Base-by-base conservation (phyloP, 35 echinoderm and acorn worm genomes). In the Apostichopus japonicus region DNA sequence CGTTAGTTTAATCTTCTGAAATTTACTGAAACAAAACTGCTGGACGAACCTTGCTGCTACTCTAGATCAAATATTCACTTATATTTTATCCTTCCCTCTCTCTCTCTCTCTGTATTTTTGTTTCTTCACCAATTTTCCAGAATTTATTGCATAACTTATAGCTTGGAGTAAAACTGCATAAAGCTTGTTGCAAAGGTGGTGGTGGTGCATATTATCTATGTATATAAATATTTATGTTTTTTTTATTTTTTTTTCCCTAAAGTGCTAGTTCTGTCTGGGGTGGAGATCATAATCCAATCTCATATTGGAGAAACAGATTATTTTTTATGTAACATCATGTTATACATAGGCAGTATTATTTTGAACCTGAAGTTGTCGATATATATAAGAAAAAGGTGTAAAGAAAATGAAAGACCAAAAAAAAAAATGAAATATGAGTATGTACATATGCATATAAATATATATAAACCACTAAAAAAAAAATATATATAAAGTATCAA, bases 1-100 rank as follows among this genome's bases (percentile, higher is more conserved):
- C 21, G 10, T 44, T 89, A 3, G 86, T 89, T 53, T 83, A 83
- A 57, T 24, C 21, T 19, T 57, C 81, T 84, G 53, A 83, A 83
- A 83, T 83, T 44, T 44, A 4, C 33, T 44, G 22, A 83, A 9
- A 52, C 17, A 57, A 57, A 21, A 19, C 4, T 75, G 71, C 21
- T 75, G 71, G 71, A 75, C 7, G 7, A 75, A 75, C 71, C 19
- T 67, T 11, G 63, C 63, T 67, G 62, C 62, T 65, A 19, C 63
- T 67, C 63, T 67, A 67, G 11, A 67, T 19, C 63, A 67, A 67
- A 67, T 67, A 67, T 67, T 67, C 63, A 44, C 33, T 44, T 44
- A 44, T 44, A 44, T 44, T 44, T 44, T 44, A 44, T 44, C 33
- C 33, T 44, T 44, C 33, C 33, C 33, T 44, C 33, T 44, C 33